Evolutionary conservation across 2,888 invertebrate species (phyloP).

Genomic region (Drosophila peninsularis): DNA sequence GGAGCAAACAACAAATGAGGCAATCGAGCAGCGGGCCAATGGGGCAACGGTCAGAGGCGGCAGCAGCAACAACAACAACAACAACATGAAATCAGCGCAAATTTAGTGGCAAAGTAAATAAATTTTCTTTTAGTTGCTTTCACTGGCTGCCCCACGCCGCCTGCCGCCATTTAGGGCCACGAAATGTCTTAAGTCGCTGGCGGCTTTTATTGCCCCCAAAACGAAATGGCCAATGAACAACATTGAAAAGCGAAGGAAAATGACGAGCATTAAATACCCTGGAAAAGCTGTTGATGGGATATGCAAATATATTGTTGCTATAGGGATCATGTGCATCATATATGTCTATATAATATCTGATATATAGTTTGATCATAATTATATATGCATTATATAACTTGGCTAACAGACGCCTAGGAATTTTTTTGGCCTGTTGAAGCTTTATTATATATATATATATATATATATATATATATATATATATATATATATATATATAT

Average conservation of each 20-base stretch:
- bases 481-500: too few species aligned
- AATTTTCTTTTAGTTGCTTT: slow-evolving; percentile 71
- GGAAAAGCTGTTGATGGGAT: too few species aligned
- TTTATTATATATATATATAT: too few species aligned
- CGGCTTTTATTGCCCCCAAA: slow-evolving; percentile 65
- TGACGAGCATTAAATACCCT: neutral
- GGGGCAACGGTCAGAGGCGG: slow-evolving; percentile 17
- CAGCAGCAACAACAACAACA: slow-evolving; percentile 27
- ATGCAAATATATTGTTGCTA: neutral
- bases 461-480: too few species aligned
- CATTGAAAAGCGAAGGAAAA: neutral
- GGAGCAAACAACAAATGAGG: slow-evolving; percentile 66
- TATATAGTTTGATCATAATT: too few species aligned
- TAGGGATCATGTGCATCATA: neutral
- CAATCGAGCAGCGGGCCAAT: slow-evolving; percentile 43
- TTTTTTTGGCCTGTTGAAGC: too few species aligned
- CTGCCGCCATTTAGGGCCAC: slow-evolving; percentile 44
- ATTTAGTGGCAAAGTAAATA: slow-evolving; percentile 80
- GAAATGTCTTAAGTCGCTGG: slow-evolving; percentile 72
- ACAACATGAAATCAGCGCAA: slow-evolving; percentile 66
- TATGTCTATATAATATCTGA: neutral
- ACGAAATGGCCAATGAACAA: slow-evolving; percentile 15
- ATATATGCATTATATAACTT: too few species aligned
- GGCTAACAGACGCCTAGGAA: neutral
- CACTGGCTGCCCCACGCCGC: slow-evolving; percentile 11